A percentile compares a stretch with the other conserved stretches of the same genome.
phyloP scores from a whole-genome alignment of 2,113 vertebrate genomes.

The Malurus melanocephalus region DNA sequence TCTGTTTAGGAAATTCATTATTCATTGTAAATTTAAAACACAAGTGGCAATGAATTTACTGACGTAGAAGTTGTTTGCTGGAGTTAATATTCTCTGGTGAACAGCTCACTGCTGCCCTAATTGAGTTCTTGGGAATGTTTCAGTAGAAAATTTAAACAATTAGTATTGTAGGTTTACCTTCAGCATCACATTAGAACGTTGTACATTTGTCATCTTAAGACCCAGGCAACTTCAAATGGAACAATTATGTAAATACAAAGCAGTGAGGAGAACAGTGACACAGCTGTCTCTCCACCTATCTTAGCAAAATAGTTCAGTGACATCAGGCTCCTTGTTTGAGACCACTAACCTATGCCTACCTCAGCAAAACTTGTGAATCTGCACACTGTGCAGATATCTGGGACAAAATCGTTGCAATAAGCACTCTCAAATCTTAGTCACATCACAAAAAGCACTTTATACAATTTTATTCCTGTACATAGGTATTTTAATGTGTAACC shows the following conservation, averaged over 20 bases:
- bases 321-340: not conserved
- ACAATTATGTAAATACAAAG: constrained; percentile 35
- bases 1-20: not conserved
- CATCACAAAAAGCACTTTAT: not conserved
- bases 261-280: not conserved
- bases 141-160: constrained; percentile 21
- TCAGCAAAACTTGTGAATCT: constrained; percentile 8
- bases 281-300: not conserved
- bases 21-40: not conserved
- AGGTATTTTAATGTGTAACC: not conserved
- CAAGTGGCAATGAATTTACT: not conserved
- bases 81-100: constrained; percentile 4
- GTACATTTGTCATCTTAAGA: not conserved
- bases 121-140: constrained; percentile 6
- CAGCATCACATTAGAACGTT: not conserved
- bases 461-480: not conserved
- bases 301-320: not conserved
- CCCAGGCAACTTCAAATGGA: not conserved
- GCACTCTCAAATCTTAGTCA: not conserved
- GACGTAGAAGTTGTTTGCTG: not conserved
- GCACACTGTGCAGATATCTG: not conserved
- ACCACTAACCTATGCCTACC: constrained; percentile 31
- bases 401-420: not conserved
- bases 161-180: not conserved
- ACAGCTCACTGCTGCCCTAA: constrained; percentile 15